Base-by-base conservation (phyloP, 2,113 vertebrate species). In the Megaceryle maxima region DNA sequence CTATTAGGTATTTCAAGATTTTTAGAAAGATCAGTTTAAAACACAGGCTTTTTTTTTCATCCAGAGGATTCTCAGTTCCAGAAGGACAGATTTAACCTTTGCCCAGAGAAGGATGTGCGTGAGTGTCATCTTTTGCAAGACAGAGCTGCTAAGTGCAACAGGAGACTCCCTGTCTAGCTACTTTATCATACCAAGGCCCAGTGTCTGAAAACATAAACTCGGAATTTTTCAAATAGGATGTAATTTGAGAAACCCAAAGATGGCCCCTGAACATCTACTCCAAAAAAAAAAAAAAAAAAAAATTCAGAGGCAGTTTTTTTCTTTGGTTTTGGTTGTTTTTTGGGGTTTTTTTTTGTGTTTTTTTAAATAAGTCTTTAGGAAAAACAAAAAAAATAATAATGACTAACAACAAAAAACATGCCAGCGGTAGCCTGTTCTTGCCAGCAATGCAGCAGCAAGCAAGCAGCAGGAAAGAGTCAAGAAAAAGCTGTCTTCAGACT, bases 61-160 rank as follows among this genome's bases (percentile, higher is more conserved):
- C 60, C 11, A 43, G 22, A 82, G 82, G 17, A 24, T 60, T 59
- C 44, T 41, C 50, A 13, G 19, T 56, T 74, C 66, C 28, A 79
- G 12, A 31, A 44, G 39, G 41, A 37, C 31, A 35, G 41, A 81
- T 31, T 39, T 51, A 72, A 67, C 29, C 25, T 81, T 73, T 62
- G 10, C 37, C 37, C 13, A 70, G 17, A 20, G 41, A 19, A 83
- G 21, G 11, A 59, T 44, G 21, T 16, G 13, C 70, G 8, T 5
- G 6, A 51, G 22, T 21, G 35, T 56, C 60, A 53, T 0, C 29
- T 56, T 28, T 74, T 68, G 21, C 15, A 69, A 22, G 16, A 37
- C 37, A 39, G 33, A 92, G 17, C 20, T 57, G 62, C 62, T 57
- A 25, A 55, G 11, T 10, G 11, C 62, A 53, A 16, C 0, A 0